Base-by-base conservation (phyloP, 2,888 invertebrate species). In the Meiosimyza platycephala region DNA sequence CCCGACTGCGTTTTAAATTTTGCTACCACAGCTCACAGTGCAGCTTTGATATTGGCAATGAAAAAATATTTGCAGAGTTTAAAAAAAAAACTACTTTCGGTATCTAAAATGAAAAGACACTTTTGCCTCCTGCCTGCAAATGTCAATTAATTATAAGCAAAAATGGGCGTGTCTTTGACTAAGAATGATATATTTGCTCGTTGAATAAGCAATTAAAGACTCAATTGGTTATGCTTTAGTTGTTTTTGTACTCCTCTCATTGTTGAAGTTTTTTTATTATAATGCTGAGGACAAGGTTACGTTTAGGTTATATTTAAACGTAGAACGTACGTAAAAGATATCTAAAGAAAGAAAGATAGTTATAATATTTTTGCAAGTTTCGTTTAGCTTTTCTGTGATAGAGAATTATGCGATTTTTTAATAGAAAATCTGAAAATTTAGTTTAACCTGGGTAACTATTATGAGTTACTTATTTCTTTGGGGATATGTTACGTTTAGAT, bases 121-220 rank as follows among this genome's bases (percentile, higher is more conserved):
- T 76, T 77, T 72, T 57, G 28, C 62, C 64, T 71, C 18, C 66
- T 70, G 73, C 74, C 72, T 75, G 72, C 74, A 75, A 72, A 75
- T 77, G 77, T 76, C 77, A 77, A 77, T 77, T 75, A 76, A 71
- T 77, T 77, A 77, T 77, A 73, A 77, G 73, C 74, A 64, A 73
- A 76, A 76, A 76, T 68, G 73, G 77, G 77, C 77, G 77, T 77
- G 64, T 65, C 51, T 22, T 16, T 50, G 52, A 52, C 66, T 54
- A 81, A 80, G 80, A 79, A 81, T 82, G 82, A 82, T 81, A 81
- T 79, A 82, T 81, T 77, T 75, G 76, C 77, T 79, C 78, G 82
- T 80, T 82, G 82, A 82, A 81, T 82, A 80, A 77, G 82, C 82
- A 82, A 82, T 82, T 81, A 81, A 81, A 78, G 78, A 78, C 79